Base-by-base conservation (phyloP, 1,140 invertebrate genomes). In the Drosophila lacteicornis region DNA sequence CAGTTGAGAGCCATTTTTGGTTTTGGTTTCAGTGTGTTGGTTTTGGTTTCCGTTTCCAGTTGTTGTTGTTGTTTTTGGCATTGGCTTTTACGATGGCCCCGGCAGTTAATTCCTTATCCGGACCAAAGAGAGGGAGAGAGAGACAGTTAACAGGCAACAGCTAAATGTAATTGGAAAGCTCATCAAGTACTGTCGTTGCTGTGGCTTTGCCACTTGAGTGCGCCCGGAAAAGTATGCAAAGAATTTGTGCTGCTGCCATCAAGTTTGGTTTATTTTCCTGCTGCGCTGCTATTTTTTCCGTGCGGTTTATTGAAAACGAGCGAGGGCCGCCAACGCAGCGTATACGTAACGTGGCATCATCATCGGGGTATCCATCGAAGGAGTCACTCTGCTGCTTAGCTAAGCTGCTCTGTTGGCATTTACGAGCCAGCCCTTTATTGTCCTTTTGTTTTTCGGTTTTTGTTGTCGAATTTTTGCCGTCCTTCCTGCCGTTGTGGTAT, bases 161-260 rank as follows among this genome's bases (percentile, higher is more conserved):
- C 75, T 83, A 83, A 84, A 84, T 84, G 82, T 84, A 84, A 84
- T 84, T 84, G 80, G 80, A 83, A 84, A 83, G 77, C 82, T 84
- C 77, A 84, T 84, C 81, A 84, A 84, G 81, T 79, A 63, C 59
- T 71, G 58, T 57, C 55, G 56, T 59, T 66, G 53, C 42, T 62
- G 65, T 42, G 47, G 75, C 55, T 75, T 55, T 74, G 75, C 63
- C 75, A 82, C 80, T 82, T 75, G 75, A 83, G 65, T 79, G 66
- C 63, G 81, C 66, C 71, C 81, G 68, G 43, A 83, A 69, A 84
- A 83, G 81, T 84, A 84, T 84, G 81, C 81, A 84, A 84, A 80
- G 70, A 71, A 82, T 62, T 82, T 71, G 17, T 25, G 55, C 55
- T 19, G 51, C 53, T 67, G 67, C 67, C 67, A 57, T 63, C 71